These are phyloP conservation scores for Macrobrachium rosenbergii DNA, from an alignment of 1,140 invertebrate species.

Conservation along the genomic window DNA sequence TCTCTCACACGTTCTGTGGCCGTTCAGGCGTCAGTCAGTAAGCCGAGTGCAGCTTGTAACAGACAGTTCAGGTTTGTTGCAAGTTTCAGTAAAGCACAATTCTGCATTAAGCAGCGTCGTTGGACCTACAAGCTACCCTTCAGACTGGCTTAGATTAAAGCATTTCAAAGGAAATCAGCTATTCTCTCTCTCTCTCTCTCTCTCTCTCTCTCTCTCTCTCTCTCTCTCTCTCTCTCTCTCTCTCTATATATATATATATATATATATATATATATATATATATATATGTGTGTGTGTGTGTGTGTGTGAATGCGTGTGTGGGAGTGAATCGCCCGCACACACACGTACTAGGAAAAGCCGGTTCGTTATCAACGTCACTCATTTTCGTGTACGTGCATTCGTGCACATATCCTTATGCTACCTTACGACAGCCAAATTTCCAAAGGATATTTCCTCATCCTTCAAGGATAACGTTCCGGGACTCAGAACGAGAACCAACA, in stretches of 20 bases:
- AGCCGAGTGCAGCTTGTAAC: background rate
- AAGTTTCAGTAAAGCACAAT: too few relatives aligned
- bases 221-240: constrained; percentile 25
- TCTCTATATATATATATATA: background rate
- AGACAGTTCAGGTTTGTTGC: background rate
- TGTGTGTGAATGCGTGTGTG: background rate
- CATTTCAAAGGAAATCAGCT: background rate
- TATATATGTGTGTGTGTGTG: too few relatives aligned
- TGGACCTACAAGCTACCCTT: too few relatives aligned
- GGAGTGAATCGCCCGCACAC: background rate
- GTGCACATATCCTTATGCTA: constrained; percentile 1
- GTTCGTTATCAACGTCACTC: background rate
- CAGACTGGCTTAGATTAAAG: too few relatives aligned
- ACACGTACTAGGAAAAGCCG: background rate
- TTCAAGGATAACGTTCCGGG: too few relatives aligned
- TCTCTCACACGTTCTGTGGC: too few relatives aligned
- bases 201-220: constrained; percentile 21
- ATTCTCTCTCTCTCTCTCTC: constrained; percentile 22
- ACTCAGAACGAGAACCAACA: too few relatives aligned
- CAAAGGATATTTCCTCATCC: too few relatives aligned
- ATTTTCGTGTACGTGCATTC: background rate
- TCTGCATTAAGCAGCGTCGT: too few relatives aligned
- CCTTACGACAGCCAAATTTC: background rate
- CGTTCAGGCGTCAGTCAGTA: background rate
- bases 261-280: background rate